These are phyloP conservation scores for Brassicogethes aeneus DNA, from an alignment of 2,888 invertebrate genomes.

Conservation along the genomic window DNA sequence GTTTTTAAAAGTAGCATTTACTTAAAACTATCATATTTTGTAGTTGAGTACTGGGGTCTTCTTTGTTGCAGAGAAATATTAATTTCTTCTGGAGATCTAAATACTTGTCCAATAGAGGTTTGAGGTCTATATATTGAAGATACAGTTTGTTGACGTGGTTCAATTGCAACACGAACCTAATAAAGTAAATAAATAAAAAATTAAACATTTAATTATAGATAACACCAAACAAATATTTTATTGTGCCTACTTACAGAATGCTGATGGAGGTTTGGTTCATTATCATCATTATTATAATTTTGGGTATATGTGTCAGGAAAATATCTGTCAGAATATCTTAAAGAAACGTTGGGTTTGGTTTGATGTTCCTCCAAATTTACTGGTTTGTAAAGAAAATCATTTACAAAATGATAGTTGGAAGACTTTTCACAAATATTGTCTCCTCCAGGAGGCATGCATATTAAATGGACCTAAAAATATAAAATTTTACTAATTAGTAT, in stretches of 20 bases:
- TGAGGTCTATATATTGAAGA: slow-evolving; percentile 41
- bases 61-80: slow-evolving; percentile 78
- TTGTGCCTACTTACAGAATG: slow-evolving; percentile 28
- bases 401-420: slow-evolving; percentile 83
- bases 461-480: slow-evolving; percentile 68
- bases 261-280: slow-evolving; percentile 36
- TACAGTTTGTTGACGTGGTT: slow-evolving; percentile 26
- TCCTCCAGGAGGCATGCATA: slow-evolving; percentile 85
- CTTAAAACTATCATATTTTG: slow-evolving; percentile 13
- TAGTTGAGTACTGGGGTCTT: slow-evolving; percentile 49
- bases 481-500: neutral
- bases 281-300: slow-evolving; percentile 47
- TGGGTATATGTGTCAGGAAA: slow-evolving; percentile 72
- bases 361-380: slow-evolving; percentile 76
- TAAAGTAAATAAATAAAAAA: slow-evolving; percentile 1
- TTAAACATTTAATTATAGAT: slow-evolving; percentile 1
- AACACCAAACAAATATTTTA: neutral
- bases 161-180: slow-evolving; percentile 22
- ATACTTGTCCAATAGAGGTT: slow-evolving; percentile 57
- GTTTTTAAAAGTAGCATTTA: too few relatives aligned
- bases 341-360: slow-evolving; percentile 67
- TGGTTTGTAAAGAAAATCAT: slow-evolving; percentile 85
- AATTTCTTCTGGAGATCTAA: slow-evolving; percentile 77
- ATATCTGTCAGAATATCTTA: slow-evolving; percentile 73
- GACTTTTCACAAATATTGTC: slow-evolving; percentile 87